Percentiles rank a stretch among this genome's conserved stretches.
These are phyloP conservation scores for Cyprinodon brontotheroides DNA, from an alignment of 2,113 vertebrate genomes.

Conservation along the genomic window DNA sequence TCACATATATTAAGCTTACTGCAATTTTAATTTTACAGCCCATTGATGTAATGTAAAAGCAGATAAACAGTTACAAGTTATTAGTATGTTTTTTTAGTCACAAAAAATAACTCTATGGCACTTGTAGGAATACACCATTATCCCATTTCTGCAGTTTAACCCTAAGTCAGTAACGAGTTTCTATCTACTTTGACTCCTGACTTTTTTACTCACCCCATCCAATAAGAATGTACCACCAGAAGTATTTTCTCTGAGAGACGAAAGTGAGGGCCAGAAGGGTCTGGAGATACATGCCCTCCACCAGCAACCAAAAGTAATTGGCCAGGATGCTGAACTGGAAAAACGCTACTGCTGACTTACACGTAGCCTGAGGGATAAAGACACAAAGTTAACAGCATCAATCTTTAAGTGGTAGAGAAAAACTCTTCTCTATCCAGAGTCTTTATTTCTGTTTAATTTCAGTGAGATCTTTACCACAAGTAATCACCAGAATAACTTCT, in stretches of 20 bases:
- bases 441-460: neutral
- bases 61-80: neutral
- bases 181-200: neutral
- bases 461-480: neutral
- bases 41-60: neutral
- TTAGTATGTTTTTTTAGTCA: neutral
- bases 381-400: neutral
- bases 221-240: constrained; percentile 87
- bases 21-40: neutral
- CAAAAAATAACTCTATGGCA: neutral
- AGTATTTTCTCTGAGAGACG: constrained; percentile 86
- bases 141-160: neutral
- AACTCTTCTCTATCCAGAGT: neutral
- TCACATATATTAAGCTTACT: neutral
- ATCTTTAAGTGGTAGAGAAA: neutral
- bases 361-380: constrained; percentile 62
- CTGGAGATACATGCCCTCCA: constrained; percentile 91
- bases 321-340: constrained; percentile 89
- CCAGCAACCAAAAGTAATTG: constrained; percentile 91
- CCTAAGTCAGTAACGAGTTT: neutral
- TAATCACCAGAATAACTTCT: too few relatives aligned
- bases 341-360: constrained; percentile 85
- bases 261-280: constrained; percentile 87
- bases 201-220: constrained; percentile 85
- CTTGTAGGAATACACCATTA: neutral